Evolutionary conservation across 2,888 invertebrate species (phyloP).

Genomic region (Heliothis peltigera): DNA sequence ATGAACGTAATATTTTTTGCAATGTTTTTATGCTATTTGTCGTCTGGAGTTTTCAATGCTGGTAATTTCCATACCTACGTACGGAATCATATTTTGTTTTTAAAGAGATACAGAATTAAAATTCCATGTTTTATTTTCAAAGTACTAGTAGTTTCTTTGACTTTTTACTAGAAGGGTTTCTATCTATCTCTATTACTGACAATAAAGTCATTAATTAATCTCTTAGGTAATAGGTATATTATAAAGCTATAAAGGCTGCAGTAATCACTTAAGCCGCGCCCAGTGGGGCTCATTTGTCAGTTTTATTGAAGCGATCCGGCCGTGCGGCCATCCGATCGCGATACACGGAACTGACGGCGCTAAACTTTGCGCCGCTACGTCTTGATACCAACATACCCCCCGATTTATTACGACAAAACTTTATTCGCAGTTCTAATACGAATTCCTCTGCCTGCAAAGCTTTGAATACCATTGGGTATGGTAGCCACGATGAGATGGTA

Average conservation of each 20-base stretch:
- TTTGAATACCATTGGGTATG: neutral
- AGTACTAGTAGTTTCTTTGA: neutral
- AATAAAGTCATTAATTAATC: constrained; percentile 35
- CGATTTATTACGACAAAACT: neutral
- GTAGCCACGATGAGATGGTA: neutral
- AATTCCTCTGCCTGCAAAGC: neutral
- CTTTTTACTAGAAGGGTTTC: constrained; percentile 1
- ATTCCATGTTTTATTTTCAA: neutral
- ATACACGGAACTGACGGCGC: constrained; percentile 56
- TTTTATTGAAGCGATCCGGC: constrained; percentile 74
- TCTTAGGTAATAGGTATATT: constrained; percentile 52
- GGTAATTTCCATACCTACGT: neutral
- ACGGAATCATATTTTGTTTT: neutral
- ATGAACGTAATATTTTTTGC: constrained; percentile 1
- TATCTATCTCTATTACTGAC: constrained; percentile 31
- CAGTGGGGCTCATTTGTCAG: constrained; percentile 79
- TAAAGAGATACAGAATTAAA: neutral
- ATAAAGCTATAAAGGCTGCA: constrained; percentile 78
- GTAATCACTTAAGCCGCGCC: constrained; percentile 88
- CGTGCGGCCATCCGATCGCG: constrained; percentile 72
- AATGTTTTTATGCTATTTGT: neutral
- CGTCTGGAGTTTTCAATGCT: neutral
- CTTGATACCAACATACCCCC: constrained; percentile 7
- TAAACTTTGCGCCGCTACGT: constrained; percentile 26
- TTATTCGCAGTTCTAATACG: neutral